Evolutionary conservation across 2,113 vertebrate species (phyloP), one percentile per base, ranked within the genome.

Genomic region (Protobothrops flavoviridis): DNA sequence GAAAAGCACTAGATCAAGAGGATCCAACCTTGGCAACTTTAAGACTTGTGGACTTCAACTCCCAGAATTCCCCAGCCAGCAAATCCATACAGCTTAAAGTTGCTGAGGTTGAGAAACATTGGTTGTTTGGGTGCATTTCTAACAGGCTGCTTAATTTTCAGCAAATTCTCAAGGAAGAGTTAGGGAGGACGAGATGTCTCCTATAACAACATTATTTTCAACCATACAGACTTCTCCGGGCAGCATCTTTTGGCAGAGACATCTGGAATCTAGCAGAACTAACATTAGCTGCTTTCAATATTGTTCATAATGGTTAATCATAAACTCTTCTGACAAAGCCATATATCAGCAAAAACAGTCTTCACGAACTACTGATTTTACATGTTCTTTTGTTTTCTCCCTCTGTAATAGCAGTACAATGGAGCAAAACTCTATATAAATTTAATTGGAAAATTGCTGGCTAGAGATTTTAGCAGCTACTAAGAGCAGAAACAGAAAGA

Each of bases 211-310:
- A 20, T 45, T 85, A 45, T 96, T 97, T 94, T 95, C 92, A 92
- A 90, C 87, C 81, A 20, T 43, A 11, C 90, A 94, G 93, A 64
- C 91, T 88, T 21, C 26, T 50, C 33, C 2, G 9, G 24, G 43
- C 33, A 94, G 61, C 91, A 94, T 93, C 10, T 85, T 96, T 94
- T 95, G 21, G 33, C 95, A 91, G 69, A 94, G 91, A 92, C 94
- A 95, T 61, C 87, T 94, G 88, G 94, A 89, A 90, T 11, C 13
- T 8, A 95, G 92, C 94, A 94, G 85, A 94, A 52, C 91, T 95
- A 94, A 92, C 11, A 93, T 85, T 87, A 96, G 53, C 90, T 96
- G 94, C 92, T 97, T 96, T 93, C 94, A 95, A 64, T 92, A 69
- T 33, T 33, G 29, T 92, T 53, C 69, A 94, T 96, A 95, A 91